Evolutionary conservation across 2,888 invertebrate genomes (phyloP).

Genomic region (Slavum lentiscoides): DNA sequence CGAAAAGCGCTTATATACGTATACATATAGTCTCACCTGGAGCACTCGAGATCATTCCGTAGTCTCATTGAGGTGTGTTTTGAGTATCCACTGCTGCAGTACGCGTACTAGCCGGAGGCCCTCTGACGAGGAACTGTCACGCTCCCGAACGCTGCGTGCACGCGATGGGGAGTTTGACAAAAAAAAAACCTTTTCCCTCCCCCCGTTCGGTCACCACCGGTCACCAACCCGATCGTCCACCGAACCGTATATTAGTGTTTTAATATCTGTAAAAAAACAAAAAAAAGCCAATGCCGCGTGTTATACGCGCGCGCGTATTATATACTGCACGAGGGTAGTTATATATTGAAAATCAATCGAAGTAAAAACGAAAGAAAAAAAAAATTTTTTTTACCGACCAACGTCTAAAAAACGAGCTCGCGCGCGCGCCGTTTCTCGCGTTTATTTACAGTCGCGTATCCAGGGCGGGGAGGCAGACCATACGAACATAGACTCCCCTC

Average conservation of each 20-base stretch:
- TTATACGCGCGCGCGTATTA: neutral
- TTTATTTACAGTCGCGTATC: no score
- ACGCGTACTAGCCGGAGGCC: slow-evolving; percentile 32
- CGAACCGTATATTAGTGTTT: slow-evolving; percentile 40
- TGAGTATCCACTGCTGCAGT: neutral
- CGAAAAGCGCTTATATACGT: no score
- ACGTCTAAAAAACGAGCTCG: no score
- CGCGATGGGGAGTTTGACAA: slow-evolving; percentile 34
- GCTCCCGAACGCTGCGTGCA: slow-evolving; percentile 7
- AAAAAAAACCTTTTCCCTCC: slow-evolving; percentile 17
- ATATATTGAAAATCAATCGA: slow-evolving; percentile 23
- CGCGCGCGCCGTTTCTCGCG: no score
- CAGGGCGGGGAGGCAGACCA: no score
- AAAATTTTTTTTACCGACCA: no score
- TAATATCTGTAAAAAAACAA: slow-evolving; percentile 33
- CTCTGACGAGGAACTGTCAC: slow-evolving; percentile 49
- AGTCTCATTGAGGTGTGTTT: slow-evolving; percentile 49
- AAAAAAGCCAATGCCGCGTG: neutral
- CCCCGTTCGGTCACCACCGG: neutral
- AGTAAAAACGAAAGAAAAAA: neutral
- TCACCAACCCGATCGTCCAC: neutral
- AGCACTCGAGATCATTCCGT: slow-evolving; percentile 47
- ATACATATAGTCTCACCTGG: slow-evolving; percentile 3
- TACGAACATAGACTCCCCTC: no score
- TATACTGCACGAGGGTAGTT: neutral